Conservation (phyloP, 2,888 invertebrate genomes). For the Campopleginae sp. region DNA sequence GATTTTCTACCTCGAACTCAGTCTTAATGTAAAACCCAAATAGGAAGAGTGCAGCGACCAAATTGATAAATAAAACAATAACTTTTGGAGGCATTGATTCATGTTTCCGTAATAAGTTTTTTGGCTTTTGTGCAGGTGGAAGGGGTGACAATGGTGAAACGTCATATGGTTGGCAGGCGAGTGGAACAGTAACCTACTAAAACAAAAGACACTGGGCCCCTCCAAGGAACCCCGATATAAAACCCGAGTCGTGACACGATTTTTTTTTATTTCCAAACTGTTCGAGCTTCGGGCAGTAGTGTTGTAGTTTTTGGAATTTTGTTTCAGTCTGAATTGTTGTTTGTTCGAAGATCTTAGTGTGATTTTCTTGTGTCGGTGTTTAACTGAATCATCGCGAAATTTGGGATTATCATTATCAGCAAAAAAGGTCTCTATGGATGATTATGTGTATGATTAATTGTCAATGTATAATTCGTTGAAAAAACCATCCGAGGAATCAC, state of each 20-base stretch:
- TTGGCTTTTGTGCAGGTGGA: conserved; percentile 45
- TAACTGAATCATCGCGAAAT: neutral
- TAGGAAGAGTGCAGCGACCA: neutral
- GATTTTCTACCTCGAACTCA: neutral
- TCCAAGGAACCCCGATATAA: conserved; percentile 75
- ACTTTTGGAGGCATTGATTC: neutral
- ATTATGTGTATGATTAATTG: neutral
- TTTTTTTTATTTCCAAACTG: conserved; percentile 72
- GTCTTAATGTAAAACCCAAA: neutral
- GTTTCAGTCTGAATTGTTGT: conserved; percentile 26
- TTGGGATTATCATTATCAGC: conserved; percentile 52
- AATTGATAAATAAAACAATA: neutral
- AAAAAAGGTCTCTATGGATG: conserved; percentile 36
- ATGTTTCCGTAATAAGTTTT: conserved; percentile 13
- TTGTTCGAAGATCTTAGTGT: conserved; percentile 33
- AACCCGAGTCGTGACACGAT: conserved; percentile 68
- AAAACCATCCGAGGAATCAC: neutral
- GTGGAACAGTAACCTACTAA: conserved; percentile 79
- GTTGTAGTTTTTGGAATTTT: conserved; percentile 22
- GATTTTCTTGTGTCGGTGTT: conserved; percentile 43
- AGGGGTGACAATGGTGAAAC: conserved; percentile 60
- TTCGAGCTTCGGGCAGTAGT: conserved; percentile 64
- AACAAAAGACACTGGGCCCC: conserved; percentile 69
- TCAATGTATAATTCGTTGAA: neutral
- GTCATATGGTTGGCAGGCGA: conserved; percentile 52